A percentile compares a stretch with the other conserved stretches of the same genome.
These are phyloP conservation scores for Atherix ibis DNA, from an alignment of 2,888 invertebrate species.

Conservation along the genomic window DNA sequence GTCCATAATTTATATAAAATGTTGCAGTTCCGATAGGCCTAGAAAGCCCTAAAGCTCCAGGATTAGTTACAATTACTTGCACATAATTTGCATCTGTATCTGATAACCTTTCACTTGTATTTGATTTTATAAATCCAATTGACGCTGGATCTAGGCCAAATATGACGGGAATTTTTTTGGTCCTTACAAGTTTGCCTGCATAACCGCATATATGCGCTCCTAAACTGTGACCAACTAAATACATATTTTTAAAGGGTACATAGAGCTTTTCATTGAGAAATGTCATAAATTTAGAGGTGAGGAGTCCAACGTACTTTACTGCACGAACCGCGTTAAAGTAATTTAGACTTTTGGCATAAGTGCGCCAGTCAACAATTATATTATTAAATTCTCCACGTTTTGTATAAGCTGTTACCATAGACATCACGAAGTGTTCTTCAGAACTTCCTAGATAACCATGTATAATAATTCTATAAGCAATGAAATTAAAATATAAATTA, in stretches of 20 bases:
- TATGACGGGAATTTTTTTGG: conserved; percentile 37
- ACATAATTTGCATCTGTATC: conserved; percentile 23
- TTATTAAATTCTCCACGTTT: no score
- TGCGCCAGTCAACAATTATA: no score
- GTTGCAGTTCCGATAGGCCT: conserved; percentile 30
- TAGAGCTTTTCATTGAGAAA: conserved; percentile 19
- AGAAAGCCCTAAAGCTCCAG: conserved; percentile 20
- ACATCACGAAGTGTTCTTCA: no score
- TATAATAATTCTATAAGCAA: no score
- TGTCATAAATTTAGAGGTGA: no score
- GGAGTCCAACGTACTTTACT: no score
- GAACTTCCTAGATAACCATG: no score
- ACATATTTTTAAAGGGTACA: conserved; percentile 32
- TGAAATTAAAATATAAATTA: no score
- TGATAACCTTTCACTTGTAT: conserved; percentile 16
- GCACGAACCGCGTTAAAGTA: no score
- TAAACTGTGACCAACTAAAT: conserved; percentile 40
- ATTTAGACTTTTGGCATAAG: no score
- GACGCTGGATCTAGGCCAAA: conserved; percentile 25
- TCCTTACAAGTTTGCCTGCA: conserved; percentile 37
- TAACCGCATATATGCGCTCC: conserved; percentile 42
- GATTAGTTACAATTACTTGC: conserved; percentile 26
- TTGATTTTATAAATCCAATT: conserved; percentile 16
- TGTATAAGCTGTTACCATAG: no score
- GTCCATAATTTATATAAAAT: conserved; percentile 38